Evolutionary conservation across 2,888 invertebrate genomes (phyloP).

Genomic region (Dyspetes luteomarginatus): DNA sequence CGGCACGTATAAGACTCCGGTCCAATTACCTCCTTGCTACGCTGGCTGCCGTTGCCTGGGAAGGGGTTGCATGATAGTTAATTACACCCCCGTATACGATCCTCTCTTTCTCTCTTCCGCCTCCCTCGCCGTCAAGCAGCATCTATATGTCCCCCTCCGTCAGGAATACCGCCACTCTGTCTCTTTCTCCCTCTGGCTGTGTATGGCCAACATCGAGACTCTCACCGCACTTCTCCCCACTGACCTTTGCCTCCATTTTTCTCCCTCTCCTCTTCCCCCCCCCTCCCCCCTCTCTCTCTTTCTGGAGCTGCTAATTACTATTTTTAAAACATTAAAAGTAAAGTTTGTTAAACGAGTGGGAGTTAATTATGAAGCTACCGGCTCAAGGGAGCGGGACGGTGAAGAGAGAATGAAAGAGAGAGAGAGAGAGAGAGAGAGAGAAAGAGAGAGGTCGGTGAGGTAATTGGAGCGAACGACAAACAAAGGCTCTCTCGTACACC

Average conservation of each 20-base stretch:
- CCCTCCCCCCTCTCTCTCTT: constrained; percentile 71
- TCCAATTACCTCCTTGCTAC: constrained; percentile 83
- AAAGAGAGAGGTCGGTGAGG: constrained; percentile 75
- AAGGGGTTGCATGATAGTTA: constrained; percentile 83
- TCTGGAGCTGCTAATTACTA: constrained; percentile 82
- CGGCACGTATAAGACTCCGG: constrained; percentile 79
- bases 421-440: no score
- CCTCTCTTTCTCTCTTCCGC: constrained; percentile 8
- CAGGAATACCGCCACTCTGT: constrained; percentile 71
- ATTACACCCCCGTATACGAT: constrained; percentile 78
- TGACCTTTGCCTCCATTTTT: constrained; percentile 60
- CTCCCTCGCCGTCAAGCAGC: constrained; percentile 60
- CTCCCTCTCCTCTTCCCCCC: constrained; percentile 54
- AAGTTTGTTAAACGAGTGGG: constrained; percentile 84
- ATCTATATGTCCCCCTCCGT: constrained; percentile 69
- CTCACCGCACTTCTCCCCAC: constrained; percentile 54
- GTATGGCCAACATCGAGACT: constrained; percentile 39
- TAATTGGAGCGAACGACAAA: constrained; percentile 84
- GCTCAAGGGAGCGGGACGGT: constrained; percentile 71
- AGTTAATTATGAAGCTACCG: constrained; percentile 83
- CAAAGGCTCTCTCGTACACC: constrained; percentile 76
- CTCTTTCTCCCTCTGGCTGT: constrained; percentile 65
- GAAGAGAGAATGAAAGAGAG: not conserved
- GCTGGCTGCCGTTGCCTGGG: constrained; percentile 79
- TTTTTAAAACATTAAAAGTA: constrained; percentile 84